phyloP scores from a whole-genome alignment of 2,888 invertebrate species.

The Aspidiotus destructor region DNA sequence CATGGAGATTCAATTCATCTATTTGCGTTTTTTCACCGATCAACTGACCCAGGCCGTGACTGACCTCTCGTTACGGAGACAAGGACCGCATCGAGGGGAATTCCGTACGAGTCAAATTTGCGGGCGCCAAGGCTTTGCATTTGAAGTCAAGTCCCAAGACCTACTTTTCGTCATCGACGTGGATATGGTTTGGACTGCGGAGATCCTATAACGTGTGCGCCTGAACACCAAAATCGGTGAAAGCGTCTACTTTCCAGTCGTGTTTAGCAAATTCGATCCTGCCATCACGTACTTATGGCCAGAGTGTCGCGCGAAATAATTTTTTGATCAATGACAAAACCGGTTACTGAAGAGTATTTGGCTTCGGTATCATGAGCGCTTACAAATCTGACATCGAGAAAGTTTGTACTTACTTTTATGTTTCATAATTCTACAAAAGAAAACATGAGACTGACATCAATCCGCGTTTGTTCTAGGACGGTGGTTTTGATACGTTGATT shows the following conservation, averaged over 20 bases:
- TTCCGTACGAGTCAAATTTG: constrained; percentile 52
- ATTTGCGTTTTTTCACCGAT: no score
- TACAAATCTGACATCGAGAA: constrained; percentile 73
- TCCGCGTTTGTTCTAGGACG: constrained; percentile 45
- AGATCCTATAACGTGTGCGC: constrained; percentile 65
- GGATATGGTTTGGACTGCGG: constrained; percentile 75
- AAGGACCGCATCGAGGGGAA: constrained; percentile 44
- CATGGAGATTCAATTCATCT: no score
- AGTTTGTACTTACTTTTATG: constrained; percentile 37
- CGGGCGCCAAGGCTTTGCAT: constrained; percentile 73
- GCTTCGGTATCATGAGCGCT: constrained; percentile 87
- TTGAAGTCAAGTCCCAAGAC: constrained; percentile 46
- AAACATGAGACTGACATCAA: background rate
- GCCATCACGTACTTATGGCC: constrained; percentile 47
- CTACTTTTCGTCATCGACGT: constrained; percentile 90
- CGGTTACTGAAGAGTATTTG: constrained; percentile 93
- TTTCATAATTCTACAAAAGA: background rate
- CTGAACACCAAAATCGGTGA: constrained; percentile 61
- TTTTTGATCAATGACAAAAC: constrained; percentile 48
- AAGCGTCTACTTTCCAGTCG: constrained; percentile 87
- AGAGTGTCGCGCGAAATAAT: constrained; percentile 38
- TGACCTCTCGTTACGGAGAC: constrained; percentile 50
- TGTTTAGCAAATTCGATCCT: constrained; percentile 89
- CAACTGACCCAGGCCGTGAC: no score
- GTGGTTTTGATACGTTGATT: constrained; percentile 84